Base-by-base conservation (phyloP, 2,797 vertebrate species). In the Mus spretus region DNA sequence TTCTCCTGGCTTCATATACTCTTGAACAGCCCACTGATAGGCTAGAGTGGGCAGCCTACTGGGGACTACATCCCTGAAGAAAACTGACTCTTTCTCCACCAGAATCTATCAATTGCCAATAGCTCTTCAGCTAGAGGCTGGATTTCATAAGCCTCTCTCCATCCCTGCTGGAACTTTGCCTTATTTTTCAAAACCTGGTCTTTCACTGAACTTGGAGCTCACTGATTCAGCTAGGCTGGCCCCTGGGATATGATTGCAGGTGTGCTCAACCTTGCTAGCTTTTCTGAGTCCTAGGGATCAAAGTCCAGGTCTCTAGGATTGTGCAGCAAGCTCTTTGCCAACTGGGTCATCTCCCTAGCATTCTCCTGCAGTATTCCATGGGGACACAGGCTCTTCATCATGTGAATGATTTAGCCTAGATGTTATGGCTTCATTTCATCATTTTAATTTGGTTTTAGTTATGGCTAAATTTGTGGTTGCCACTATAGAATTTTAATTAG, bases 391-490 rank as follows among this genome's bases (percentile, higher is more conserved):
- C n/a, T 55, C 22, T 37, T 59, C 22, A 83, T 15, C 40, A 61
- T 78, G 74, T 74, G 31, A 91, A 28, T 44, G 19, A 57, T 94
- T 92, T 93, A 40, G 34, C 77, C 67, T n/a, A 17, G 75, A 13
- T 63, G 50, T 31, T 11, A 15, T 63, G n/a, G 11, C 34, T 50
- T 79, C 28, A 28, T 72, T 28, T 5, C 6, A 9, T 50, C 59
- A 89, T 70, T 74, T 19, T 40, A 72, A 1, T 12, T 40, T 31
- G 40, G 19, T 92, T 82, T 81, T 57, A 77, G 50, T 34, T 20
- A 72, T 3, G 63, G 89, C n/a, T 90, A n/a, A 75, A 88, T 94
- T 95, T 50, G 22, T 80, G 28, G 19, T 80, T 87, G 47, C 15
- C 15, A 0, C 12, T 92, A 74, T 26, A 40, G 31, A 92, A 70